Conservation (phyloP, 2,797 vertebrate genomes). For the Phrynocephalus vlangalii region DNA sequence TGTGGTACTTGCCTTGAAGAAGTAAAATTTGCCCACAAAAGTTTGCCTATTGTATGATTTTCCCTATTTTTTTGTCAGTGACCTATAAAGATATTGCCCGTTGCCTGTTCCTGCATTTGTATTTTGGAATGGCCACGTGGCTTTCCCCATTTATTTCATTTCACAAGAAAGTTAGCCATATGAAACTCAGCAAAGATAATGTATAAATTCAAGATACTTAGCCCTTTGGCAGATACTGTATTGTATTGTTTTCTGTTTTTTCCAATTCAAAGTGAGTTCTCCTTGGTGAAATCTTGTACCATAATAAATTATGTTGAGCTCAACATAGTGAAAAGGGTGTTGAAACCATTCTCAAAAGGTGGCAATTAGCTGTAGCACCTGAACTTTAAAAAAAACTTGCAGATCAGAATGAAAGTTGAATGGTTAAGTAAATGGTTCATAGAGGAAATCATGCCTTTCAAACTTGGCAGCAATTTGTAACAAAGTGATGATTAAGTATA, state of each 20-base stretch:
- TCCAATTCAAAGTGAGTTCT: too few species aligned
- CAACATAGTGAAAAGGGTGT: background rate
- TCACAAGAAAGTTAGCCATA: background rate
- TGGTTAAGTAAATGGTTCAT: conserved; percentile 23
- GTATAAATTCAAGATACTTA: background rate
- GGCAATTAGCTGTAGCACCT: background rate
- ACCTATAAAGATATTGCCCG: too few species aligned
- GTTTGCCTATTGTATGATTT: too few species aligned
- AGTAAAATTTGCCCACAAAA: too few species aligned
- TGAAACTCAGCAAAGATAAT: background rate
- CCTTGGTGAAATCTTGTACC: background rate
- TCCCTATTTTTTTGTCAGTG: too few species aligned
- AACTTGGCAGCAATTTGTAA: conserved; percentile 14
- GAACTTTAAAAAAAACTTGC: background rate
- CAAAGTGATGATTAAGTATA: conserved; percentile 12
- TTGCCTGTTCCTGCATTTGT: too few species aligned
- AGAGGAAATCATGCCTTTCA: conserved; percentile 20
- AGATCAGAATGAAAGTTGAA: background rate
- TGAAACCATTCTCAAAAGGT: background rate
- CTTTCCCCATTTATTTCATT: too few species aligned
- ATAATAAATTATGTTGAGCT: background rate
- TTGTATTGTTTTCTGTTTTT: too few species aligned
- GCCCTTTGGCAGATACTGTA: background rate
- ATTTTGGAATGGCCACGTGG: too few species aligned
- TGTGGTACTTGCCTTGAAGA: too few species aligned